A percentile compares a stretch with the other conserved stretches of the same genome.
These are phyloP conservation scores for Dryobates pubescens DNA, from an alignment of 2,797 vertebrate genomes.

Conservation along the genomic window DNA sequence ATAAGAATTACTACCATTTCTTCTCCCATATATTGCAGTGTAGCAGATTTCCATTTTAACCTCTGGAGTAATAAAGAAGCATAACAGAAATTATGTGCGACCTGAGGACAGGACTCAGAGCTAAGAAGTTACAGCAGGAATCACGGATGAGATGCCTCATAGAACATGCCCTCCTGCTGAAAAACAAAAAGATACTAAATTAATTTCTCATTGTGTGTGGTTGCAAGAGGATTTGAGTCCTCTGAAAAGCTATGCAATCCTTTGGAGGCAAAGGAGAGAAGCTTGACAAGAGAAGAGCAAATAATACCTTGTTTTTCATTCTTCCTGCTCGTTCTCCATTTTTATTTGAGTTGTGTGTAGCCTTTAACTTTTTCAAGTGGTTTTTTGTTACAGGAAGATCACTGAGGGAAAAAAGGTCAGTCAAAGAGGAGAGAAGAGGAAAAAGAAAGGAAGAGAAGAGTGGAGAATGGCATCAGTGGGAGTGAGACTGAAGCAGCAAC, in stretches of 20 bases:
- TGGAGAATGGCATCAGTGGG: background rate
- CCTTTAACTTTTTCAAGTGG: slow-evolving; percentile 3
- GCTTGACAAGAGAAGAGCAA: background rate
- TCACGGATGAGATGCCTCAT: background rate
- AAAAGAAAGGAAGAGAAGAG: slow-evolving; percentile 5
- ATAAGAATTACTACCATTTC: background rate
- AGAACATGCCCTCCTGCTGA: background rate
- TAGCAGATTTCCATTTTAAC: background rate
- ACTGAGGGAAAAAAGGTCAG: background rate
- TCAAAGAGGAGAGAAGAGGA: background rate
- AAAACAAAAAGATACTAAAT: background rate
- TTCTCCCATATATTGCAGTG: background rate
- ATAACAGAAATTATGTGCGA: background rate
- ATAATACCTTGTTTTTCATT: background rate
- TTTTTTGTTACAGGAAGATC: slow-evolving; percentile 31
- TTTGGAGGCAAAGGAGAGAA: background rate
- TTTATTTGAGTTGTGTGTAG: slow-evolving; percentile 2
- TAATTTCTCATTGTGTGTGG: background rate
- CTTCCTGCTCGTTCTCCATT: background rate
- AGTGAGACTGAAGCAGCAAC: background rate
- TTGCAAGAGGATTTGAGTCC: background rate
- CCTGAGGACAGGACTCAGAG: background rate
- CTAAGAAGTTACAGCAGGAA: background rate
- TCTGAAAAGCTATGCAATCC: background rate
- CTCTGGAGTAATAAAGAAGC: background rate